Conservation (phyloP, 2,797 vertebrate genomes). For the Chiloscyllium punctatum region DNA sequence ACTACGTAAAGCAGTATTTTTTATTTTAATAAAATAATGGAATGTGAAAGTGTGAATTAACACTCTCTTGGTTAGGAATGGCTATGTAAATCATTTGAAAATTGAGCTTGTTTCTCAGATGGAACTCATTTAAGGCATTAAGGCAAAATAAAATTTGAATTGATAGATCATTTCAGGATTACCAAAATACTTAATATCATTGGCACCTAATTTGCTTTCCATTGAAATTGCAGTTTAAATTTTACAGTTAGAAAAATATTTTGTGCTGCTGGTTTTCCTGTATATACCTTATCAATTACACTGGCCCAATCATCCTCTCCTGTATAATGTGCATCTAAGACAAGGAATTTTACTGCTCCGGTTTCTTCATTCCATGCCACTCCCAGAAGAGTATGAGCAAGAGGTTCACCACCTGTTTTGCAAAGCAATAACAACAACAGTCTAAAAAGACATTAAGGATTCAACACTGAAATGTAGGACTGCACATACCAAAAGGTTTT, state of each 20-base stretch:
- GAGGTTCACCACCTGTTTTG: conserved; percentile 78
- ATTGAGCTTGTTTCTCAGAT: background rate
- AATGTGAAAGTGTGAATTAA: background rate
- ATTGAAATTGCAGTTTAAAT: background rate
- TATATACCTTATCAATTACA: conserved; percentile 81
- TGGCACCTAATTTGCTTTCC: background rate
- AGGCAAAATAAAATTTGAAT: background rate
- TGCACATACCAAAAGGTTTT: background rate
- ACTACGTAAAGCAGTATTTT: background rate
- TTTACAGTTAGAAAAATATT: conserved; percentile 5
- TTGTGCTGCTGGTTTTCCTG: background rate
- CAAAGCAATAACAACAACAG: conserved; percentile 22
- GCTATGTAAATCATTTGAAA: background rate
- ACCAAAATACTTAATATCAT: background rate
- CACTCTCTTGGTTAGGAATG: background rate
- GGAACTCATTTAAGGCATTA: background rate
- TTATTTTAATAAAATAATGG: background rate
- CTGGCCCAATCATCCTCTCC: conserved; percentile 82
- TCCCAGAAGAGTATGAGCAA: conserved; percentile 91
- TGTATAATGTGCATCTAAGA: conserved; percentile 93
- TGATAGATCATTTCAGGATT: background rate
- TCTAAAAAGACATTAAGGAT: background rate
- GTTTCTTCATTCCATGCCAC: conserved; percentile 86
- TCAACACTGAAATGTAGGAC: background rate
- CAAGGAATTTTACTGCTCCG: conserved; percentile 83